Evolutionary conservation across 1,140 invertebrate species (phyloP).

Genomic region (Penaeus indicus): DNA sequence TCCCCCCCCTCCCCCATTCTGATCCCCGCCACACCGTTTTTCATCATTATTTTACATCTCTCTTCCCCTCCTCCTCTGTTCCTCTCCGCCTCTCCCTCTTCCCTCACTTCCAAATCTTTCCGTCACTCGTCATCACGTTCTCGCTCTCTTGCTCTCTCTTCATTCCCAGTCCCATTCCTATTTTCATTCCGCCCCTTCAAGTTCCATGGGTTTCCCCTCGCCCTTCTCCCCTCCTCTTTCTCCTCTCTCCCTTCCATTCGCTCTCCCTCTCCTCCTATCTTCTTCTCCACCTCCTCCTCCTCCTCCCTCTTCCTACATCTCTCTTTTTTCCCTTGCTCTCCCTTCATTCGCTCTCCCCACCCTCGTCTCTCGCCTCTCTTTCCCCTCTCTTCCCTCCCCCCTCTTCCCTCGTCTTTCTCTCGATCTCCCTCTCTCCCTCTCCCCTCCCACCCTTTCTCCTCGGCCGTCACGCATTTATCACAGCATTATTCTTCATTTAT

Average conservation of each 20-base stretch:
- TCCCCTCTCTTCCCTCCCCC: neutral
- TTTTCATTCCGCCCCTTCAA: too few relatives aligned
- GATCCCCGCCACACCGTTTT: neutral
- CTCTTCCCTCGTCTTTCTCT: neutral
- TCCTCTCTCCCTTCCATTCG: slow-evolving; percentile 1
- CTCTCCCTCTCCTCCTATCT: neutral
- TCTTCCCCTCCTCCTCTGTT: neutral
- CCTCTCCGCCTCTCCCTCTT: neutral
- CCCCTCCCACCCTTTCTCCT: slow-evolving; percentile 21
- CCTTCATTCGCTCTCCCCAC: neutral
- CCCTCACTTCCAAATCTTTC: neutral
- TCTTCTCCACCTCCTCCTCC: neutral
- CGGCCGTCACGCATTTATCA: slow-evolving; percentile 63
- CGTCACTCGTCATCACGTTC: neutral
- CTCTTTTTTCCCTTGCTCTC: neutral
- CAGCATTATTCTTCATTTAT: slow-evolving; percentile 63
- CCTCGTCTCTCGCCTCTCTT: neutral
- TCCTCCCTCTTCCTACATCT: neutral
- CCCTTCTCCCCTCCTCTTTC: neutral
- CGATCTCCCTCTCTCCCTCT: neutral
- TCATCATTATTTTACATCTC: neutral
- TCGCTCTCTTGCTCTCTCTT: neutral
- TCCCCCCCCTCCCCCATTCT: neutral
- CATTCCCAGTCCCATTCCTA: neutral
- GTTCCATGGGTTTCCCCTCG: neutral